Percentiles rank a stretch among this genome's conserved stretches.
Conservation (phyloP, 2,888 invertebrate genomes). For the Sicus ferrugineus region DNA sequence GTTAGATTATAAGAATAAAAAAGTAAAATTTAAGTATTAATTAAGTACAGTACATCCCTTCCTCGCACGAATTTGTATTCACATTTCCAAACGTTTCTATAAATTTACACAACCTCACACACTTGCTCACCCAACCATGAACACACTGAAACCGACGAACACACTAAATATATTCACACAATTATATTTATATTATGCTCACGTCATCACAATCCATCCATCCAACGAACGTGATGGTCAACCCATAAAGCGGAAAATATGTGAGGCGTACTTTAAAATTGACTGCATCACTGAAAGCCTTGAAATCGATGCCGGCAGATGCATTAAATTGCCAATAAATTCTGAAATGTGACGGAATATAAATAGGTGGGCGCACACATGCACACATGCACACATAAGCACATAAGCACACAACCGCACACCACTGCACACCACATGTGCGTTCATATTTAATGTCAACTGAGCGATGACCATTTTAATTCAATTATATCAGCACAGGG, state of each 20-base stretch:
- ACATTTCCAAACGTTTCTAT: too few species aligned
- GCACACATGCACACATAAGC: too few species aligned
- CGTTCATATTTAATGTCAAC: too few species aligned
- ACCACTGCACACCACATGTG: too few species aligned
- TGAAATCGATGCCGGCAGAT: constrained; percentile 29
- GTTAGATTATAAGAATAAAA: too few species aligned
- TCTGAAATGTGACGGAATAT: constrained; percentile 16
- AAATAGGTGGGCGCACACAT: too few species aligned
- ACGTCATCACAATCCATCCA: neutral
- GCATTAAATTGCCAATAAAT: constrained; percentile 32
- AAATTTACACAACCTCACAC: neutral
- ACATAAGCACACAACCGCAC: too few species aligned
- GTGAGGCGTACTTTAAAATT: constrained; percentile 17
- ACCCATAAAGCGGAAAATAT: constrained; percentile 12
- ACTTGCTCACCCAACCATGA: neutral
- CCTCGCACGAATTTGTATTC: too few species aligned
- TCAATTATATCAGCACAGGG: too few species aligned
- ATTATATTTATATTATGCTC: neutral
- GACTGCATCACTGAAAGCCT: constrained; percentile 9
- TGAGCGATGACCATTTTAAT: too few species aligned
- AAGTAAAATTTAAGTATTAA: too few species aligned
- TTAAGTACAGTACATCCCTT: too few species aligned
- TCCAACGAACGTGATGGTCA: neutral
- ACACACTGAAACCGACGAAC: neutral
- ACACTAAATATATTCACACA: neutral